A percentile compares a stretch with the other conserved stretches of the same genome.
Conservation (phyloP, 2,797 vertebrate species). For the Galaxias olidus region DNA sequence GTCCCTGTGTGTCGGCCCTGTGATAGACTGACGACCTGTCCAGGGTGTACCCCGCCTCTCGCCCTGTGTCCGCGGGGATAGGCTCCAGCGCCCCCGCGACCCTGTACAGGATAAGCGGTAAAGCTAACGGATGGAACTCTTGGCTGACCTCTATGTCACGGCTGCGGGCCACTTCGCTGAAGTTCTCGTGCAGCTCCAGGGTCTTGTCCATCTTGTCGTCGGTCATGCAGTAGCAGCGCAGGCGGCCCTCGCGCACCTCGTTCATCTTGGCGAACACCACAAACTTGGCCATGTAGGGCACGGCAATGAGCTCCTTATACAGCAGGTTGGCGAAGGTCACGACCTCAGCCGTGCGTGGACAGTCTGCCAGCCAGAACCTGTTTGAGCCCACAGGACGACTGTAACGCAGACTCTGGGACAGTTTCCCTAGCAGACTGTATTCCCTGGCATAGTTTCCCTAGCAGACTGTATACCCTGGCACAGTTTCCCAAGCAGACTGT, state of each 20-base stretch:
- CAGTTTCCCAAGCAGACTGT: no score
- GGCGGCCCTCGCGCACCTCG: constrained; percentile 88
- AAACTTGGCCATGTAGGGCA: constrained; percentile 99
- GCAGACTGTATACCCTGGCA: no score
- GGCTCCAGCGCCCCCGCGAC: no score
- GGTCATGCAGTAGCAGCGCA: constrained; percentile 99
- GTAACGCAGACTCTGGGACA: not conserved
- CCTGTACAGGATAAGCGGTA: no score
- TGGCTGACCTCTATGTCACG: constrained; percentile 92
- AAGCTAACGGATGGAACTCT: no score
- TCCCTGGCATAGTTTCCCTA: no score
- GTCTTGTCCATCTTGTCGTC: constrained; percentile 99
- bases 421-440: not conserved
- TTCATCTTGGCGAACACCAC: constrained; percentile 99
- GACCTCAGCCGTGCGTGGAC: constrained; percentile 92
- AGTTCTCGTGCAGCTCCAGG: constrained; percentile 96
- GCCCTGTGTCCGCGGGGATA: no score
- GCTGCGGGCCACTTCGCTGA: constrained; percentile 94
- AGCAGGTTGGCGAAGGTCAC: constrained; percentile 92
- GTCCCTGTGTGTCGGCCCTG: no score
- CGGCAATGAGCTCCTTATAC: constrained; percentile 90
- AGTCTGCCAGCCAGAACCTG: constrained; percentile 98
- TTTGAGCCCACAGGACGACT: not conserved
- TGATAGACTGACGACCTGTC: no score
- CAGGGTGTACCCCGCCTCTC: no score